phyloP scores from a whole-genome alignment of 2,888 invertebrate species.

The Scaptodrosophila latifasciaeformis region DNA sequence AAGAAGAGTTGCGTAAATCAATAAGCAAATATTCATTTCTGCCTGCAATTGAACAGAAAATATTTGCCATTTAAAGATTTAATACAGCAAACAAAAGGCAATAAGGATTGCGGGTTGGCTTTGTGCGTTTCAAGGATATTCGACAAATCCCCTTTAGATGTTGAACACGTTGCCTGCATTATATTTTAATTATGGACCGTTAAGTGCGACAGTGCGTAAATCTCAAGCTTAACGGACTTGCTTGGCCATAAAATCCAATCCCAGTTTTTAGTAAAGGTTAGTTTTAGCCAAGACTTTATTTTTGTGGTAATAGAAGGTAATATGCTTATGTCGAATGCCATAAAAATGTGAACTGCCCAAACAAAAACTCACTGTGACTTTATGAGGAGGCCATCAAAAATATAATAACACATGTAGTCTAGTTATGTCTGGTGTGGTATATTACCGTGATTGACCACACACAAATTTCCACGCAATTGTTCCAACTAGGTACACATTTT shows the following conservation, averaged over 20 bases:
- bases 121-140: neutral
- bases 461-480: too few species aligned
- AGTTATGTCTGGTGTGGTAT: too few species aligned
- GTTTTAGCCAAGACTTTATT: too few species aligned
- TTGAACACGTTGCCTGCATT: slow-evolving; percentile 44
- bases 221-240: neutral
- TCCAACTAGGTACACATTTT: too few species aligned
- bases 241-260: neutral
- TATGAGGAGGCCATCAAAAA: slow-evolving; percentile 35
- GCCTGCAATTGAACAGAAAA: too few species aligned
- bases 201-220: neutral
- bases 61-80: slow-evolving; percentile 32
- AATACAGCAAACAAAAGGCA: neutral
- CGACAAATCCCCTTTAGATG: slow-evolving; percentile 39
- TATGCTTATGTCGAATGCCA: slow-evolving; percentile 11
- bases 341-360: slow-evolving; percentile 16
- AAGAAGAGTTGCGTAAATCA: slow-evolving; percentile 21
- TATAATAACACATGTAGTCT: too few species aligned
- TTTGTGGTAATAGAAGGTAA: too few species aligned
- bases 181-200: slow-evolving; percentile 50
- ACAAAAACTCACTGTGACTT: slow-evolving; percentile 21
- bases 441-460: too few species aligned
- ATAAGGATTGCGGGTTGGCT: slow-evolving; percentile 4
- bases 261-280: too few species aligned
- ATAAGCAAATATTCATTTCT: slow-evolving; percentile 28